Evolutionary conservation across 2,888 invertebrate genomes (phyloP).

Genomic region (Drosophila rubida): DNA sequence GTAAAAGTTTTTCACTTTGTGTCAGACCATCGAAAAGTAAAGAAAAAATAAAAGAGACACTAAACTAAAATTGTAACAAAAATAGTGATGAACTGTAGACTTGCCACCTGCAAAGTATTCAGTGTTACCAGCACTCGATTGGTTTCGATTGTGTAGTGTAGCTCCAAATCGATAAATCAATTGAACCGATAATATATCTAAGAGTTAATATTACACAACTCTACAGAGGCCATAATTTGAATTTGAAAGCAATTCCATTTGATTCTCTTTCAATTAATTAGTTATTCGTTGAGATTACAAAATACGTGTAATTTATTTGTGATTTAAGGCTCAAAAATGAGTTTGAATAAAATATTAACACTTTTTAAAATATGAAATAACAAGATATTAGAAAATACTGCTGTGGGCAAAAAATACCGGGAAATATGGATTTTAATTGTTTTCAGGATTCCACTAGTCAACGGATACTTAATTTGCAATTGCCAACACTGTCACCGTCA

Average conservation of each 20-base stretch:
- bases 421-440: background rate
- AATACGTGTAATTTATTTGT: conserved; percentile 34
- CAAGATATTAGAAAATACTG: conserved; percentile 35
- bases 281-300: conserved; percentile 18
- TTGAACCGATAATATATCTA: background rate
- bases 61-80: conserved; percentile 26
- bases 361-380: conserved; percentile 63
- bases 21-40: background rate
- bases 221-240: background rate
- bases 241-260: background rate
- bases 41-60: conserved; percentile 7
- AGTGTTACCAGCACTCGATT: background rate
- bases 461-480: background rate
- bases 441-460: background rate
- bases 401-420: background rate
- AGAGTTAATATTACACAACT: background rate
- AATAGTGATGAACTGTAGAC: conserved; percentile 15
- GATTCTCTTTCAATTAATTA: background rate
- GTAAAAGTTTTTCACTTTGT: background rate
- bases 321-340: conserved; percentile 29
- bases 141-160: background rate
- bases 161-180: background rate
- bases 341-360: conserved; percentile 46
- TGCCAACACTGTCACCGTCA: too few species aligned
- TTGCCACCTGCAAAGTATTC: conserved; percentile 39